Percentiles rank a stretch among this genome's conserved stretches.
phyloP scores from a whole-genome alignment of 2,888 invertebrate genomes.

The Latheticus oryzae region DNA sequence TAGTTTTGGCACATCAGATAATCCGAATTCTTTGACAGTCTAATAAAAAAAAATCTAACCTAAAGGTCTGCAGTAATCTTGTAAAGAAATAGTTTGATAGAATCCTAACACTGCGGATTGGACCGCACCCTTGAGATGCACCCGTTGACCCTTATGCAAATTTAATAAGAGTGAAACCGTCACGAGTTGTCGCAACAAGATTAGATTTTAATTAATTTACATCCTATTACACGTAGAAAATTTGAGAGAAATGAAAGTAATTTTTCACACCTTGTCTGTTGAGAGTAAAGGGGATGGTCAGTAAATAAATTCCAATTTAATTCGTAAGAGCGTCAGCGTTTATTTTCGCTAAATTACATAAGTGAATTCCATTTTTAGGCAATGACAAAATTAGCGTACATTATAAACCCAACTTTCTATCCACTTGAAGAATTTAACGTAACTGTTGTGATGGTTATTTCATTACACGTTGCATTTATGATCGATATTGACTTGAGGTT shows the following conservation, averaged over 20 bases:
- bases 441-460: background rate
- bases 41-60: too few species aligned
- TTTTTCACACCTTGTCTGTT: background rate
- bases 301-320: conserved; percentile 8
- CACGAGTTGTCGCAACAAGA: too few species aligned
- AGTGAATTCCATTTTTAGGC: conserved; percentile 4
- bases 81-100: too few species aligned
- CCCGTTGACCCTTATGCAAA: background rate
- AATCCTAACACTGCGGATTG: too few species aligned
- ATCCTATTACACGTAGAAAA: too few species aligned
- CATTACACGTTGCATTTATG: conserved; percentile 15
- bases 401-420: conserved; percentile 4
- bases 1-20: too few species aligned
- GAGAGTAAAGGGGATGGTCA: too few species aligned
- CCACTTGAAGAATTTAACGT: conserved; percentile 3
- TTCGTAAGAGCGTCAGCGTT: conserved; percentile 3
- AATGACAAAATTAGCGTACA: conserved; percentile 4
- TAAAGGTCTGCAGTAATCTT: too few species aligned
- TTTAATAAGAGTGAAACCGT: background rate
- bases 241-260: too few species aligned
- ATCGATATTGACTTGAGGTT: conserved; percentile 7
- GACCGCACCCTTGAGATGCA: background rate
- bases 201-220: conserved; percentile 3
- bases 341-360: conserved; percentile 7
- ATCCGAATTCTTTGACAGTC: too few species aligned